These are phyloP conservation scores for Rhagonycha fulva DNA, from an alignment of 2,888 invertebrate genomes.

Conservation along the genomic window DNA sequence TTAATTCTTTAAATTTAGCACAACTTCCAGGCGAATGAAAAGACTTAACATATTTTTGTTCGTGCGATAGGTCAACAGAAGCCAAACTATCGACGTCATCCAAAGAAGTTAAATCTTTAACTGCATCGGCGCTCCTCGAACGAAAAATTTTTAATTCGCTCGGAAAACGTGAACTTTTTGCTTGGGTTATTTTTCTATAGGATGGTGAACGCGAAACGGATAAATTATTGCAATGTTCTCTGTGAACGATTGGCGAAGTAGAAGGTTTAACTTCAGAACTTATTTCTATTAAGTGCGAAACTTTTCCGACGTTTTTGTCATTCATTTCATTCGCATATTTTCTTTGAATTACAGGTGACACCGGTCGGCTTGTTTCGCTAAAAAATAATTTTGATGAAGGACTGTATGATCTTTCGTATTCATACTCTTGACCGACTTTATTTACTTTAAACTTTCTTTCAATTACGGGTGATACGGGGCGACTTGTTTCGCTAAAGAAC, in stretches of 20 bases:
- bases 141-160: constrained; percentile 45
- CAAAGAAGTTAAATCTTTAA: constrained; percentile 50
- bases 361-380: constrained; percentile 21
- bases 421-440: background rate
- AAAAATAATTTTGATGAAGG: constrained; percentile 1
- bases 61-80: constrained; percentile 59
- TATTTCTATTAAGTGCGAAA: constrained; percentile 40
- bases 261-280: constrained; percentile 30
- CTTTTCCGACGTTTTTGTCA: background rate
- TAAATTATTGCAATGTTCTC: background rate
- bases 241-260: constrained; percentile 60
- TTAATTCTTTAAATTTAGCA: constrained; percentile 81
- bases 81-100: constrained; percentile 50
- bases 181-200: constrained; percentile 65
- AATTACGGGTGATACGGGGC: constrained; percentile 40
- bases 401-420: constrained; percentile 5
- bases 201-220: constrained; percentile 64
- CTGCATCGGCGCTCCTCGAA: constrained; percentile 70
- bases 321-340: background rate
- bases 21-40: constrained; percentile 68
- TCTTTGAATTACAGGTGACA: constrained; percentile 33
- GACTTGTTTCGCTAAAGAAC: constrained; percentile 36
- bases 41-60: constrained; percentile 68
- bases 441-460: constrained; percentile 38
- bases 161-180: constrained; percentile 44